Conservation (phyloP, 2,888 invertebrate species). For the Catotricha subobsoleta region DNA sequence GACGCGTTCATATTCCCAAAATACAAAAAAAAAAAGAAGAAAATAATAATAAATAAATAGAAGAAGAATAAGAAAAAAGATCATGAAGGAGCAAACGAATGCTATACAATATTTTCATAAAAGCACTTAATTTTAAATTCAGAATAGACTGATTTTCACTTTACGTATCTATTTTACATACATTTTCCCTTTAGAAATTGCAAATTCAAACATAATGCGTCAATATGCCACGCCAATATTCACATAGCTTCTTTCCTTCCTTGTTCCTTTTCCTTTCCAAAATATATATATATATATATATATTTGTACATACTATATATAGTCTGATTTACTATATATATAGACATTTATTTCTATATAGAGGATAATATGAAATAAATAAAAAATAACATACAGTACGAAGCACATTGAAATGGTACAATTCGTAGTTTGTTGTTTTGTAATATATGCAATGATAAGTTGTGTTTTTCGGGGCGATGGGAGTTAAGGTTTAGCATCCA, state of each 20-base stretch:
- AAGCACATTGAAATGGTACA: too few species aligned
- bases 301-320: too few species aligned
- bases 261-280: constrained; percentile 3
- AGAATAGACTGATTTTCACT: constrained; percentile 15
- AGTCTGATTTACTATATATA: too few species aligned
- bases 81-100: constrained; percentile 3
- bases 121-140: constrained; percentile 15
- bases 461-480: too few species aligned
- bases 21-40: too few species aligned
- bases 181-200: constrained; percentile 4
- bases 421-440: too few species aligned
- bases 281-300: constrained; percentile 2
- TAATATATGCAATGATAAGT: too few species aligned
- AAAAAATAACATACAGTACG: too few species aligned
- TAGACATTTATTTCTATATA: too few species aligned
- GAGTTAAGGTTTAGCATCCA: too few species aligned
- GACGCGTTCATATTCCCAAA: too few species aligned
- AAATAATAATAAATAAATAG: neutral
- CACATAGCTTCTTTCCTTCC: constrained; percentile 1
- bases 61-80: neutral
- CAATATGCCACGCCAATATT: constrained; percentile 9
- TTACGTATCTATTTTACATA: neutral
- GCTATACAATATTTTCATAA: constrained; percentile 5
- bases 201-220: constrained; percentile 8
- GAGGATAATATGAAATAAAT: too few species aligned